phyloP scores from a whole-genome alignment of 2,113 vertebrate genomes.

The Pristiophorus japonicus region DNA sequence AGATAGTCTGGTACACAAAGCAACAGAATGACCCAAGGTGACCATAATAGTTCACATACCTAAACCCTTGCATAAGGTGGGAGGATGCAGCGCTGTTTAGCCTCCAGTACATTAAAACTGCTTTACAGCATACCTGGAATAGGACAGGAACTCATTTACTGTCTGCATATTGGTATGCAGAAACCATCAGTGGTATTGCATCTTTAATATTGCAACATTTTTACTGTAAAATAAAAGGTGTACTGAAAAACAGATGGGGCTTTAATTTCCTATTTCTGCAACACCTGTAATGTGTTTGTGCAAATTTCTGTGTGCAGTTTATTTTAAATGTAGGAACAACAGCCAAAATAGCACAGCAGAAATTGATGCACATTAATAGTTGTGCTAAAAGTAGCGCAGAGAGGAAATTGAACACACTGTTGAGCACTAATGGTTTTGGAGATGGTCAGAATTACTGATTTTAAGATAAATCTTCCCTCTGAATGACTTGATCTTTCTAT shows the following conservation, averaged over 20 bases:
- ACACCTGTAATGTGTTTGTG: background rate
- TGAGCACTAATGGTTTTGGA: background rate
- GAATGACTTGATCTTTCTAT: background rate
- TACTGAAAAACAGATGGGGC: background rate
- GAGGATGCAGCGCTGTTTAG: background rate
- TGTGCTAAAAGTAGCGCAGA: background rate
- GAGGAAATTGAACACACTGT: slow-evolving; percentile 4
- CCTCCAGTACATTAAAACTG: background rate
- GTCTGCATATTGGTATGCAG: background rate
- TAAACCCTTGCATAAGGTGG: slow-evolving; percentile 2
- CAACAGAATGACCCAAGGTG: slow-evolving; percentile 23
- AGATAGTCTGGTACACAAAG: slow-evolving; percentile 16
- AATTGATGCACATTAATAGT: background rate
- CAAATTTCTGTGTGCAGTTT: background rate
- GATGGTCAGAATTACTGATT: too few relatives aligned
- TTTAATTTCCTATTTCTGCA: background rate
- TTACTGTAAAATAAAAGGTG: background rate
- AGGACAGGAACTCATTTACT: background rate
- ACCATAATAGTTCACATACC: background rate
- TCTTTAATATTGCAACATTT: background rate
- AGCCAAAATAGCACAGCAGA: background rate
- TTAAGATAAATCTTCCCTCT: background rate
- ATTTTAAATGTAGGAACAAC: too few relatives aligned
- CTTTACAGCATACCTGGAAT: background rate
- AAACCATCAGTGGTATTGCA: background rate